A percentile compares a stretch with the other conserved stretches of the same genome.
Evolutionary conservation across 2,113 vertebrate genomes (phyloP).

Genomic region (Eleginops maclovinus): DNA sequence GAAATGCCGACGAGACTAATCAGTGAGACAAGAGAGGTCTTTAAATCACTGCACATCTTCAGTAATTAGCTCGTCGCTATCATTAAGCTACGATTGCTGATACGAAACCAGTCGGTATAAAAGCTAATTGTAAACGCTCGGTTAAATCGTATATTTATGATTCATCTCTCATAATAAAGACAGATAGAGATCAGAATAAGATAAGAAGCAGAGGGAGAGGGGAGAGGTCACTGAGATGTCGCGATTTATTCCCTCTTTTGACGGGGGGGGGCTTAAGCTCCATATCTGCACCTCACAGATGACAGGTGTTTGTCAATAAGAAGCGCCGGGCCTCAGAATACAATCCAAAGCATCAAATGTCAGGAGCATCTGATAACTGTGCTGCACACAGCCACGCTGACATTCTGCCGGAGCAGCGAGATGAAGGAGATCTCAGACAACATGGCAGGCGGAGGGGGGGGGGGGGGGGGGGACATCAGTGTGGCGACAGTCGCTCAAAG

Average conservation of each 20-base stretch:
- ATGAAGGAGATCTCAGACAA: conserved; percentile 33
- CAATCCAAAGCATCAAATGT: conserved; percentile 65
- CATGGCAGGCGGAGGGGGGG: neutral
- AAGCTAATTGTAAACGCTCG: conserved; percentile 61
- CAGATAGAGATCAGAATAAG: conserved; percentile 49
- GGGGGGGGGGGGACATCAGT: no score
- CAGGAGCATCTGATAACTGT: conserved; percentile 55
- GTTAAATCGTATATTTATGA: conserved; percentile 48
- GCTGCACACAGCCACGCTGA: conserved; percentile 60
- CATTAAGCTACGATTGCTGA: conserved; percentile 68
- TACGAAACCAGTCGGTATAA: conserved; percentile 64
- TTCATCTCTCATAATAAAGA: conserved; percentile 61
- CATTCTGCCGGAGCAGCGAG: conserved; percentile 35
- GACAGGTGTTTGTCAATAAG: conserved; percentile 52
- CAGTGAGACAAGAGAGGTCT: conserved; percentile 49
- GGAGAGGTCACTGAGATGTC: conserved; percentile 2
- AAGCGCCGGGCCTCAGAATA: conserved; percentile 36
- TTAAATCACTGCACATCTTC: conserved; percentile 63
- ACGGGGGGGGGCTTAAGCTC: conserved; percentile 37
- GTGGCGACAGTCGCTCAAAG: conserved; percentile 38
- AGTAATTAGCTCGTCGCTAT: conserved; percentile 72
- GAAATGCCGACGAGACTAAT: conserved; percentile 49
- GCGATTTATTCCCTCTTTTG: conserved; percentile 21
- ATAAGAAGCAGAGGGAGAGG: conserved; percentile 12
- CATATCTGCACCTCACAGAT: conserved; percentile 63